Conservation (phyloP, 2,797 vertebrate genomes). For the Aplochiton taeniatus region DNA sequence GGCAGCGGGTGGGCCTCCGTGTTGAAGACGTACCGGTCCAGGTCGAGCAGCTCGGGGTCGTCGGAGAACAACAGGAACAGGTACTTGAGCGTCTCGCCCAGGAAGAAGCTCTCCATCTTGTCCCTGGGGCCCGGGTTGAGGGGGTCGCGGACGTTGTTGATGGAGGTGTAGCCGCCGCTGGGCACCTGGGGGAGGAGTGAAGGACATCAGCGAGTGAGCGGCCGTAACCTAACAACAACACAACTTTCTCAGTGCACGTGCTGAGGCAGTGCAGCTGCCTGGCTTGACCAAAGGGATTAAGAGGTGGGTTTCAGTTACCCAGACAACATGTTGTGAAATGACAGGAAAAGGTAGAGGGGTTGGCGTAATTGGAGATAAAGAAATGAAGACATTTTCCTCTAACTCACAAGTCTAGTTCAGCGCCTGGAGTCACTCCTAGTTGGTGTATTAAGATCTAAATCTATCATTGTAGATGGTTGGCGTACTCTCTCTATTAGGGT, state of each 20-base stretch:
- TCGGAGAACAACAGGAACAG: conserved; percentile 93
- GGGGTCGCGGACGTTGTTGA: conserved; percentile 88
- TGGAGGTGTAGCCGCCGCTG: conserved; percentile 91
- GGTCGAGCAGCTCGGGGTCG: conserved; percentile 81
- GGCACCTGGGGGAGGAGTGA: conserved; percentile 77
- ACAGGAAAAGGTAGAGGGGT: too few species aligned
- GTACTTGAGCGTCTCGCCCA: conserved; percentile 96
- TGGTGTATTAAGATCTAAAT: too few species aligned
- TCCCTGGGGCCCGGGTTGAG: conserved; percentile 84
- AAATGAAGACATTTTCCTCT: too few species aligned
- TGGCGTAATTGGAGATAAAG: too few species aligned
- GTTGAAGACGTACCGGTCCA: conserved; percentile 93
- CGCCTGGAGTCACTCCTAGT: too few species aligned
- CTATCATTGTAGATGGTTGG: too few species aligned
- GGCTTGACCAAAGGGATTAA: neutral
- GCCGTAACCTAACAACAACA: neutral
- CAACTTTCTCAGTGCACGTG: too few species aligned
- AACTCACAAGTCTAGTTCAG: too few species aligned
- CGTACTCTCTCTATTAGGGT: too few species aligned
- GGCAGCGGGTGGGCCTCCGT: conserved; percentile 95
- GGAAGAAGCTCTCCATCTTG: conserved; percentile 99
- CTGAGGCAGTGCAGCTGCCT: too few species aligned
- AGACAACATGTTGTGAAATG: too few species aligned
- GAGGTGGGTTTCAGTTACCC: neutral
- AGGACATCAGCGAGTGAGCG: neutral